Evolutionary conservation across 2,113 vertebrate species (phyloP).

Genomic region (Pipra filicauda): DNA sequence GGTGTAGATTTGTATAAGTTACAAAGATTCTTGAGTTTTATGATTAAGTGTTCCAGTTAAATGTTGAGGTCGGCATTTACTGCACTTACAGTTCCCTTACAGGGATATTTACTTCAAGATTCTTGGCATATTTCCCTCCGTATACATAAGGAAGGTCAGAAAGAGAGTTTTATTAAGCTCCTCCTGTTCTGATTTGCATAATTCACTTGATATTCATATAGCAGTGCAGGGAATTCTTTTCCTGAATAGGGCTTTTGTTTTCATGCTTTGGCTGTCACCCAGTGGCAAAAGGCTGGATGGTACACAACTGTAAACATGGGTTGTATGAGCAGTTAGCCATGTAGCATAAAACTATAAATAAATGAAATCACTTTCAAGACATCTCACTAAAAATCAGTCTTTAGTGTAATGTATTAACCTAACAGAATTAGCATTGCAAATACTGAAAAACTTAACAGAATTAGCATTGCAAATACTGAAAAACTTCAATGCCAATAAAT

Average conservation of each 20-base stretch:
- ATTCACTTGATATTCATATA: conserved; percentile 66
- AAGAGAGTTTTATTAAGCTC: conserved; percentile 51
- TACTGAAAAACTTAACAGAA: not conserved
- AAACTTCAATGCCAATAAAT: conserved; percentile 1
- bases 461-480: not conserved
- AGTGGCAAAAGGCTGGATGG: conserved; percentile 70
- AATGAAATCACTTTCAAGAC: not conserved
- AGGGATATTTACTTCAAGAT: conserved; percentile 20
- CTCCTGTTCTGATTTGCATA: conserved; percentile 65
- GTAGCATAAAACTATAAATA: conserved; percentile 2
- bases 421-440: not conserved
- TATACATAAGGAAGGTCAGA: not conserved
- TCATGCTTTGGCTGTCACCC: conserved; percentile 72
- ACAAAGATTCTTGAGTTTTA: not conserved
- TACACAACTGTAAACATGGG: conserved; percentile 60
- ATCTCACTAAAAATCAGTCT: not conserved
- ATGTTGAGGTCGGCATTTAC: not conserved
- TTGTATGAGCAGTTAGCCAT: conserved; percentile 30
- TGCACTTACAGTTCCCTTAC: not conserved
- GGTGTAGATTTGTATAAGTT: not conserved
- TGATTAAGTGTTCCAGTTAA: not conserved
- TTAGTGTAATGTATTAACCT: not conserved
- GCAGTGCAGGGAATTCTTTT: conserved; percentile 50
- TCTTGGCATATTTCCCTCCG: conserved; percentile 12
- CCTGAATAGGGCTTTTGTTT: conserved; percentile 67